These are phyloP conservation scores for Meriones unguiculatus DNA, from an alignment of 2,113 vertebrate genomes.

Conservation along the genomic window DNA sequence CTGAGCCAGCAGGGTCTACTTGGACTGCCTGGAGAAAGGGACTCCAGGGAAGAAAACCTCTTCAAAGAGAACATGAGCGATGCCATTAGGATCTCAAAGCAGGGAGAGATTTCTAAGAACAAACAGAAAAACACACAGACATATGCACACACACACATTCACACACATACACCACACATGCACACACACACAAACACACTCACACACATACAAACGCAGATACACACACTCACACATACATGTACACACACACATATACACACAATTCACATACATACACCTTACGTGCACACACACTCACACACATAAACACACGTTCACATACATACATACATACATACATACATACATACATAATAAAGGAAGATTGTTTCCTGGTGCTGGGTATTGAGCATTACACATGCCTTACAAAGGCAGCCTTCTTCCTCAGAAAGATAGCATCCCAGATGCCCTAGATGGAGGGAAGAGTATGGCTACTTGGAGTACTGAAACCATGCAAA, in stretches of 20 bases:
- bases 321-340: background rate
- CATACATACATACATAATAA: background rate
- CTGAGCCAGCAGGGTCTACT: accelerated
- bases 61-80: background rate
- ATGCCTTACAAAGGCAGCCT: background rate
- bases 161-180: background rate
- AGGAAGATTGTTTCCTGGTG: background rate
- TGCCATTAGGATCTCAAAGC: background rate
- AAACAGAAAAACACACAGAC: too few species aligned
- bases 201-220: accelerated
- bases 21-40: background rate
- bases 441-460: background rate
- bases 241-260: too few species aligned
- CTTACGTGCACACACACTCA: background rate
- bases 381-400: background rate
- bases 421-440: background rate
- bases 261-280: too few species aligned
- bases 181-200: background rate
- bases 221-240: too few species aligned
- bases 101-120: background rate
- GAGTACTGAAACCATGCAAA: accelerated
- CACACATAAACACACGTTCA: too few species aligned
- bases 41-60: accelerated
- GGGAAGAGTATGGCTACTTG: background rate
- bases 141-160: accelerated